phyloP scores from a whole-genome alignment of 2,797 vertebrate genomes.

The Rousettus madagascariensis region DNA sequence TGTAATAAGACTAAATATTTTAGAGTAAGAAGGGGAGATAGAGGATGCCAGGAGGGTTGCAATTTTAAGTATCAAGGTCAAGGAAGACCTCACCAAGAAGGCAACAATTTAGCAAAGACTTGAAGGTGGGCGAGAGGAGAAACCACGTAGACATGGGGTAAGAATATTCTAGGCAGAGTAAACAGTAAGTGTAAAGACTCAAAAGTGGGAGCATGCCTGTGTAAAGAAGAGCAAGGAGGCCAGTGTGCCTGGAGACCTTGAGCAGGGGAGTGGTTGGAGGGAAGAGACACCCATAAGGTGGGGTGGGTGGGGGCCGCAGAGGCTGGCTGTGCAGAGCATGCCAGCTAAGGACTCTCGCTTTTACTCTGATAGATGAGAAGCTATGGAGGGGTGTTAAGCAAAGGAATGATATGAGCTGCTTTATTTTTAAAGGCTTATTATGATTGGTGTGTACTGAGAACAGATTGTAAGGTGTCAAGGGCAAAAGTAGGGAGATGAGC shows the following conservation, averaged over 20 bases:
- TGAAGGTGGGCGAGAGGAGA: neutral
- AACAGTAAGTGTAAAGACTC: neutral
- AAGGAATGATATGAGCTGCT: neutral
- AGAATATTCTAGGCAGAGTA: neutral
- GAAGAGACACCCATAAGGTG: too few relatives aligned
- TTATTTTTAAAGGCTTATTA: neutral
- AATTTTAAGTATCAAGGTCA: neutral
- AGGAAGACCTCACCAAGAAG: neutral
- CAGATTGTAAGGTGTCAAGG: neutral
- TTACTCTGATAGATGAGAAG: neutral
- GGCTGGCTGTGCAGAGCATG: neutral
- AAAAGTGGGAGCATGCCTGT: neutral
- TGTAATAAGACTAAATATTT: neutral
- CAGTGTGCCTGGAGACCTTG: neutral
- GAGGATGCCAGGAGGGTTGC: neutral
- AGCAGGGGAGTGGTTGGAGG: neutral
- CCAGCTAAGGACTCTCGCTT: neutral
- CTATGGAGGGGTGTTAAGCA: neutral
- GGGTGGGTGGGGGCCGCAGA: fast-evolving
- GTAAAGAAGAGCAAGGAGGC: neutral
- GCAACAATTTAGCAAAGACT: neutral
- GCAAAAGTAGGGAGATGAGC: neutral
- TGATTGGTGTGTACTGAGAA: neutral
- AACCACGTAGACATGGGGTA: neutral
- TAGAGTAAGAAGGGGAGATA: neutral